Conservation (phyloP, 2,888 invertebrate genomes). For the Hydrotaea cyrtoneurina region DNA sequence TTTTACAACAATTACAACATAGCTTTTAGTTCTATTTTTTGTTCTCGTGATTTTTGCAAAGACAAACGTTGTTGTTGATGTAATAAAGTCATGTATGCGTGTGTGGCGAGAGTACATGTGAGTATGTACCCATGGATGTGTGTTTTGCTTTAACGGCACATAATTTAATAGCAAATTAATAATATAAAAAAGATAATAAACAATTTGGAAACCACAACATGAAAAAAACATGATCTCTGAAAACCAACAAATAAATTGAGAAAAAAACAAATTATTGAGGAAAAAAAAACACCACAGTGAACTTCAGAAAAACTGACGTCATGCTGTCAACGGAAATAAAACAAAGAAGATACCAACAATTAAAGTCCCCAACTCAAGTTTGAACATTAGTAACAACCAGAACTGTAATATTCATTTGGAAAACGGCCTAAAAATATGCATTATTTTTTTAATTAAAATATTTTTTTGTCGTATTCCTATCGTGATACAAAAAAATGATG, state of each 20-base stretch:
- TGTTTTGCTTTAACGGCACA: slow-evolving; percentile 17
- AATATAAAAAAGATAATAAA: slow-evolving; percentile 18
- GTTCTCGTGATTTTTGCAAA: slow-evolving; percentile 27
- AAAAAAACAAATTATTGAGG: slow-evolving; percentile 8
- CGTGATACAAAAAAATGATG: slow-evolving; percentile 4
- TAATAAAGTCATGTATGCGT: slow-evolving; percentile 5
- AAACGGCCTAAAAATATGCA: slow-evolving; percentile 51
- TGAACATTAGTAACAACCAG: not conserved
- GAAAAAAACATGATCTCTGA: slow-evolving; percentile 5
- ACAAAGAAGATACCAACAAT: slow-evolving; percentile 10
- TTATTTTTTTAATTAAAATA: not conserved
- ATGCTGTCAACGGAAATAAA: slow-evolving; percentile 22
- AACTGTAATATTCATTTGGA: not conserved
- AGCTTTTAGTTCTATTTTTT: slow-evolving; percentile 27
- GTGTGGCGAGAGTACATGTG: not conserved
- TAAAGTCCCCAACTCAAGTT: not conserved
- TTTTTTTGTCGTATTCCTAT: not conserved
- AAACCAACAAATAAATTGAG: not conserved
- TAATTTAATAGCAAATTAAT: slow-evolving; percentile 40
- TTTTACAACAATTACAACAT: slow-evolving; percentile 41
- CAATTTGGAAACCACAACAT: not conserved
- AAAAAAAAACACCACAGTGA: slow-evolving; percentile 23
- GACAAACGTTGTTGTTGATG: slow-evolving; percentile 22
- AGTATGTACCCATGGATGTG: slow-evolving; percentile 1
- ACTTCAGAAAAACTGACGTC: slow-evolving; percentile 51